These are phyloP conservation scores for Ophioninae sp. DNA, from an alignment of 2,888 invertebrate genomes.

Conservation along the genomic window DNA sequence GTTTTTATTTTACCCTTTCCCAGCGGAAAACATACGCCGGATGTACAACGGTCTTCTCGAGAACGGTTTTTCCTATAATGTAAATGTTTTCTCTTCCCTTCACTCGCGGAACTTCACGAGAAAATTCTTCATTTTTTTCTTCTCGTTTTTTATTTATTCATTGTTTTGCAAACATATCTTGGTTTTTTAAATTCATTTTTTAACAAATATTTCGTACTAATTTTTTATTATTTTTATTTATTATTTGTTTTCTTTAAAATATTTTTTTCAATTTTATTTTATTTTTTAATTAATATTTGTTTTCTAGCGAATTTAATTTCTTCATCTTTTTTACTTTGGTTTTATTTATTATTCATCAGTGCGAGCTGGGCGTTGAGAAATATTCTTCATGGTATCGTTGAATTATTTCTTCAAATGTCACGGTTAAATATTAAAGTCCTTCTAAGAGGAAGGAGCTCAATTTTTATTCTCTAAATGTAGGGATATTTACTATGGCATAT, in stretches of 20 bases:
- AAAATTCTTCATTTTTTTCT: background rate
- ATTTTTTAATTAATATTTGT: background rate
- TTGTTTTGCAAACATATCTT: background rate
- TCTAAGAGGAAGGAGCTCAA: too few species aligned
- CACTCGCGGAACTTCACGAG: background rate
- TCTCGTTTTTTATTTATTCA: background rate
- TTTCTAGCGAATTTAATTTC: background rate
- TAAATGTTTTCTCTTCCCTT: constrained; percentile 38
- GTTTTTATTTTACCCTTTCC: constrained; percentile 59
- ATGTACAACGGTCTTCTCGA: constrained; percentile 49
- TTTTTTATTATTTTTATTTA: background rate
- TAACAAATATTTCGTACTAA: background rate
- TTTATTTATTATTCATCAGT: background rate
- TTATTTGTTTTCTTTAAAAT: background rate
- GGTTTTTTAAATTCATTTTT: background rate
- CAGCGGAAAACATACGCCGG: background rate
- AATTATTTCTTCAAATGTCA: background rate
- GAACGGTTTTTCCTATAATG: constrained; percentile 44
- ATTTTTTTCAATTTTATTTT: background rate
- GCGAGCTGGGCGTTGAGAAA: background rate
- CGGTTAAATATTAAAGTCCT: background rate
- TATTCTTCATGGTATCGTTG: background rate
- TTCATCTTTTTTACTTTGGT: background rate
- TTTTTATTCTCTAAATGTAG: background rate
- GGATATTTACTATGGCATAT: background rate